Evolutionary conservation across 2,888 invertebrate species (phyloP), one percentile per base, ranked within the genome.

Genomic region (Tineola bisselliella): DNA sequence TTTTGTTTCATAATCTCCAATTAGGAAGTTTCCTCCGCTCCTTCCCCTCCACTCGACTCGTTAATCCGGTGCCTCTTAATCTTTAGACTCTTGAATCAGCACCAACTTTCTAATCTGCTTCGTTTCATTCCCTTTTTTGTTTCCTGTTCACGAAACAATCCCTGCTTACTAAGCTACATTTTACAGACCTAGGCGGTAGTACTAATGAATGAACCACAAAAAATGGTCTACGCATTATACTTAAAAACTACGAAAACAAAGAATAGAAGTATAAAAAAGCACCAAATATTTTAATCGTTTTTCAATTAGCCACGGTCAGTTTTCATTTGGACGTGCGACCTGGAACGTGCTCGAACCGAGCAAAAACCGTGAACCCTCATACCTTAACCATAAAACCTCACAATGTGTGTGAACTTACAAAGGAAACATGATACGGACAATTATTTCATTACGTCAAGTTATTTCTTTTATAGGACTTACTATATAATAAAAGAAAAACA

Each of bases 1-100:
- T 67, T 70, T 67, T 65, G 65, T 68, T 67, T 69, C 66, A 72
- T 74, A 73, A 75, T 73, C 63, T 68, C 67, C 72, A 72, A 73
- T 74, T 74, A 73, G 64, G 69, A 71, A 76, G 68, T 73, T 74
- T 58, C 13, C 19, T 13, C n/a, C 33, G 66, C 62, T 62, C 43
- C 65, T 19, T 31, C 38, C n/a, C 44, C 52, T 56, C 38, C 57
- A 18, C 60, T 62, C 63, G 63, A 63, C 48, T 64, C 61, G 63
- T 63, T 65, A 66, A 68, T 70, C 69, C 66, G 63, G 44, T 63
- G 67, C 64, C 66, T 63, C 67, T 67, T 66, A 67, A 71, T 72
- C 72, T 67, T 69, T 68, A 67, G 67, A n/a, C 56, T 56, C 58
- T 58, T 33, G 58, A 33, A 33, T n/a, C 58, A 30, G 56, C 48